Evolutionary conservation across 2,888 invertebrate genomes (phyloP).

Genomic region (Horisme vitalbata): DNA sequence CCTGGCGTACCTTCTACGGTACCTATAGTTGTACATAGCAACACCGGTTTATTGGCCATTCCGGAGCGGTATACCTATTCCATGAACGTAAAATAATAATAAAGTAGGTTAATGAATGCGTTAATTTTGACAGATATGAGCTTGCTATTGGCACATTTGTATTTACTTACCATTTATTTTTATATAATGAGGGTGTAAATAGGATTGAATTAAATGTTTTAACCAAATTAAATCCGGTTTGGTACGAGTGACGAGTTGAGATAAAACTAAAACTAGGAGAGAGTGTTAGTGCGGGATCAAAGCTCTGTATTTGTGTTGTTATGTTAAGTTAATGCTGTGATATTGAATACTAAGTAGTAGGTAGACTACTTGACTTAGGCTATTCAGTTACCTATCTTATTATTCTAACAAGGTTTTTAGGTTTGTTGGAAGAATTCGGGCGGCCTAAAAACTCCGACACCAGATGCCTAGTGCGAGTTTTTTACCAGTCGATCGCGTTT

Average conservation of each 20-base stretch:
- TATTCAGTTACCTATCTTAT: no score
- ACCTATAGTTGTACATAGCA: conserved; percentile 12
- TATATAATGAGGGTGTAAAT: conserved; percentile 12
- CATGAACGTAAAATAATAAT: conserved; percentile 38
- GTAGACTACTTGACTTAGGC: no score
- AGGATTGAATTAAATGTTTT: conserved; percentile 28
- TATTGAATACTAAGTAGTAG: no score
- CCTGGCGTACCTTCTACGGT: no score
- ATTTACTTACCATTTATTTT: conserved; percentile 23
- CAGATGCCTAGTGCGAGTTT: no score
- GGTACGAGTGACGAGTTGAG: conserved; percentile 15
- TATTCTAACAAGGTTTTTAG: no score
- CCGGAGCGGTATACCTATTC: conserved; percentile 20
- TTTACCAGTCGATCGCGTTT: no score
- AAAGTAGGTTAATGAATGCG: conserved; percentile 35
- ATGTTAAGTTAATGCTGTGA: no score
- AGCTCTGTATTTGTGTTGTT: no score
- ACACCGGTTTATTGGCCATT: conserved; percentile 28
- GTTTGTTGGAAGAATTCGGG: no score
- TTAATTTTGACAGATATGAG: conserved; percentile 31
- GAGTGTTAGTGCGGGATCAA: no score
- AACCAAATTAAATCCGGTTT: conserved; percentile 15
- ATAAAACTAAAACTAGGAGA: conserved; percentile 3
- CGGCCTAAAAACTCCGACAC: no score
- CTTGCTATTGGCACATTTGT: conserved; percentile 25